These are phyloP conservation scores for Eupristina koningsbergeri DNA, from an alignment of 1,140 invertebrate species.

Conservation along the genomic window DNA sequence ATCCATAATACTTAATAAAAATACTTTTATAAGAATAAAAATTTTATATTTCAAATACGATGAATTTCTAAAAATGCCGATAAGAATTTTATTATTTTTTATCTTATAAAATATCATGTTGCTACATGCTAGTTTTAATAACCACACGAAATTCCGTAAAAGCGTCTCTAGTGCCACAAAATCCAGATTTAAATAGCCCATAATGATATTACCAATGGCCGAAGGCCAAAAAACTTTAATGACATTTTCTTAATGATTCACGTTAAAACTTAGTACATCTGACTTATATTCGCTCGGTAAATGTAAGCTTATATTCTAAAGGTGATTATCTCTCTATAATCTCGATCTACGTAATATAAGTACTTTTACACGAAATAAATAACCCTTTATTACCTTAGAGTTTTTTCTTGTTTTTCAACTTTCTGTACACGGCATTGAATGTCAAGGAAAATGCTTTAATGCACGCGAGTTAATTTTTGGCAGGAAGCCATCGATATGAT, in stretches of 20 bases:
- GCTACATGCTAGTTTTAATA: not conserved
- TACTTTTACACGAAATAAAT: not conserved
- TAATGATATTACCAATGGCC: slow-evolving; percentile 35
- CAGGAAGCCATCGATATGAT: slow-evolving; percentile 26
- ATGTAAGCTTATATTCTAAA: not conserved
- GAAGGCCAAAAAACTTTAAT: slow-evolving; percentile 20
- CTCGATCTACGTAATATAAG: not conserved
- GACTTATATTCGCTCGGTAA: slow-evolving; percentile 14
- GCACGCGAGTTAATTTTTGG: not conserved
- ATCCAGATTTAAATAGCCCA: slow-evolving; percentile 22
- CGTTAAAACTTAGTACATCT: not conserved
- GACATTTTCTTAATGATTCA: slow-evolving; percentile 30
- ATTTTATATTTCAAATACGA: no score
- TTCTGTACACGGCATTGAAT: slow-evolving; percentile 22
- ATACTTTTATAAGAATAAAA: no score
- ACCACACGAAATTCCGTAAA: not conserved
- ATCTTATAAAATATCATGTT: not conserved
- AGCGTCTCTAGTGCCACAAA: not conserved
- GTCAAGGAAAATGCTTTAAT: slow-evolving; percentile 18
- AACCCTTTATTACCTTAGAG: not conserved
- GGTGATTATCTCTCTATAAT: not conserved
- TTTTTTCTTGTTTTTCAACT: slow-evolving; percentile 4
- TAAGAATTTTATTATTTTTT: not conserved
- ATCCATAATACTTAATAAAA: no score
- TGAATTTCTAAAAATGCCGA: no score